Base-by-base conservation (phyloP, 2,797 vertebrate species). In the Acrossocheilus wenchowensis region DNA sequence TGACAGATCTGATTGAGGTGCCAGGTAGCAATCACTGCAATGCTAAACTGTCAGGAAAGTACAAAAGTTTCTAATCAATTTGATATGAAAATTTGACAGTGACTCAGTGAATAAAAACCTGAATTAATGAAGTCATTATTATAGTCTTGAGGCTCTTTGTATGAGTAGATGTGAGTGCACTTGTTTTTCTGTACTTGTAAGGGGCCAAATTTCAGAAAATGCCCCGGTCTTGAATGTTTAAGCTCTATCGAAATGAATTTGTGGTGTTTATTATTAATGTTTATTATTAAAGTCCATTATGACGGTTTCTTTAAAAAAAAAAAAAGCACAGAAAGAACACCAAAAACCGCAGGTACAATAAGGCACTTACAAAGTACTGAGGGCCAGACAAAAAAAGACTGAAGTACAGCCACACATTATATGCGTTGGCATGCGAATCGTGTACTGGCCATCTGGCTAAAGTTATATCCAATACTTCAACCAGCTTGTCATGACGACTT, bases 1-100 rank as follows among this genome's bases (percentile, higher is more conserved):
- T 81, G 78, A 74, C 77, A 80, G 54, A n/a, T 86, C 36, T 64
- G 54, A 78, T 23, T 60, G 62, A 85, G n/a, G 45, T 84, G 83
- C 36, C 66, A 79, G 26, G 77, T 82, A 82, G 79, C 79, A 85
- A 85, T 45, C 72, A 64, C 60, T 39, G 68, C 60, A 26, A 43
- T 36, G 68, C 48, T 78, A 73, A n/a, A 50, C 81, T 45, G 30
- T 26, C 34, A 17, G 30, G 57, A 75, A 68, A 34, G 48, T 69
- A 78, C 64, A 66, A n/a, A 69, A 39, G 48, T 78, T 88, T 48
- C 39, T 79, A 54, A 75, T 64, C 30, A 73, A 12, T 14, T 73
- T 39, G 52, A 73, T 23, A 57, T 36, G 15, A 10, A 73, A 60
- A 79, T 79, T 7, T 60, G 64, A 57, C 83, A 57, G 64, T 57